Evolutionary conservation across 2,888 invertebrate genomes (phyloP).

Genomic region (Drosophila sordidula): DNA sequence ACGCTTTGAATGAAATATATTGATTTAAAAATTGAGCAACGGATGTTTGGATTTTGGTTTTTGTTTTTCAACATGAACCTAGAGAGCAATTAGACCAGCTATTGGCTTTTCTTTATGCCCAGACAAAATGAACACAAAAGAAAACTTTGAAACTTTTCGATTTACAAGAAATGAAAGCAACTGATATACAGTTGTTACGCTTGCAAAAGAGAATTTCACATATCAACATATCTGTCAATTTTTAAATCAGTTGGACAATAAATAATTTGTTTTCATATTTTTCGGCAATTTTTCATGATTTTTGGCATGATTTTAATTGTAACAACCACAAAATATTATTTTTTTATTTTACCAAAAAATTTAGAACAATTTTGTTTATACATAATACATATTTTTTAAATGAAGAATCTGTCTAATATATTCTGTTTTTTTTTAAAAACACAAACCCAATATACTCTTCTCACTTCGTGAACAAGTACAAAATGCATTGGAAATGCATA

Average conservation of each 20-base stretch:
- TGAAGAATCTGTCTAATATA: too few species aligned
- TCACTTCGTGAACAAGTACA: not conserved
- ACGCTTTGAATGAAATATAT: slow-evolving; percentile 28
- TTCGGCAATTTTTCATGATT: too few species aligned
- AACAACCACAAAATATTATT: too few species aligned
- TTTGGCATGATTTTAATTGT: too few species aligned
- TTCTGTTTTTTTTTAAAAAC: too few species aligned
- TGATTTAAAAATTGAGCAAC: slow-evolving; percentile 23
- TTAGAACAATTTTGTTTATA: too few species aligned
- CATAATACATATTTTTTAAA: too few species aligned
- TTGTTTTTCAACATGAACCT: not conserved
- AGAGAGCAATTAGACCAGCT: slow-evolving; percentile 24
- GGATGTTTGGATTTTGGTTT: slow-evolving; percentile 13
- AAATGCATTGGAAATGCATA: slow-evolving; percentile 28
- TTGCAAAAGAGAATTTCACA: not conserved
- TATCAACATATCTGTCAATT: too few species aligned
- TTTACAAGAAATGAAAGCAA: not conserved
- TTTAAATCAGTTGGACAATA: too few species aligned
- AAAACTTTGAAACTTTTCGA: not conserved
- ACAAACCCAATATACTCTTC: too few species aligned
- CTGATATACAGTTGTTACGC: not conserved
- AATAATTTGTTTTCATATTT: too few species aligned
- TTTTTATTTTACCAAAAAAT: too few species aligned
- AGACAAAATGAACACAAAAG: slow-evolving; percentile 3
- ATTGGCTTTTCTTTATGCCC: not conserved